A percentile compares a stretch with the other conserved stretches of the same genome.
Evolutionary conservation across 2,113 vertebrate genomes (phyloP).

Genomic region (Nycticorax nycticorax): DNA sequence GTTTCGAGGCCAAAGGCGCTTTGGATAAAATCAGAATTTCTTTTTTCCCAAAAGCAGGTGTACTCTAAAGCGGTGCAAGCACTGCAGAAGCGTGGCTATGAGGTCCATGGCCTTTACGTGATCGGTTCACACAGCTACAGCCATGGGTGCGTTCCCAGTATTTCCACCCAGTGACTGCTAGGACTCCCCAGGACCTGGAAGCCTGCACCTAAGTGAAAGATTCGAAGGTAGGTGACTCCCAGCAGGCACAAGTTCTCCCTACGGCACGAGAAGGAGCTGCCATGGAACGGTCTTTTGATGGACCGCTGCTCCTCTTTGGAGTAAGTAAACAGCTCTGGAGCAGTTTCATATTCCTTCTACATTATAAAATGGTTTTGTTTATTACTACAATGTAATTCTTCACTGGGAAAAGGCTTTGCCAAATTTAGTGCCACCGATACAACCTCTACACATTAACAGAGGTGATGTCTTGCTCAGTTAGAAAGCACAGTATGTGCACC

Average conservation of each 20-base stretch:
- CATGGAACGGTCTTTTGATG: fast-evolving
- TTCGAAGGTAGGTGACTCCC: neutral
- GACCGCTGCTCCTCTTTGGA: neutral
- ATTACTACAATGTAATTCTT: neutral
- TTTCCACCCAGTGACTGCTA: neutral
- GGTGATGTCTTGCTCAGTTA: neutral
- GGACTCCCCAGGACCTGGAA: neutral
- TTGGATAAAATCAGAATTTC: neutral
- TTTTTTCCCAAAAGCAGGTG: fast-evolving
- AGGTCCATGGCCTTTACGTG: fast-evolving
- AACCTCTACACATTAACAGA: too few relatives aligned
- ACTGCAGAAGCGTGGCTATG: neutral
- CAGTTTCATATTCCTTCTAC: neutral
- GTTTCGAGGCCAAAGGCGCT: neutral
- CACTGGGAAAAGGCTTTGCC: neutral
- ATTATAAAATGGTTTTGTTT: neutral
- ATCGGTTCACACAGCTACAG: neutral
- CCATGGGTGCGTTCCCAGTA: fast-evolving
- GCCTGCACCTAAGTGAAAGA: neutral
- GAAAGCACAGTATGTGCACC: fast-evolving
- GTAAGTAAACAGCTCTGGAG: neutral
- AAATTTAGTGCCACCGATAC: neutral
- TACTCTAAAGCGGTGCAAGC: neutral
- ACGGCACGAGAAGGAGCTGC: neutral
- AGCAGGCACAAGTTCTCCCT: neutral